Base-by-base conservation (phyloP, 2,888 invertebrate species). In the Eupithecia subfuscata region DNA sequence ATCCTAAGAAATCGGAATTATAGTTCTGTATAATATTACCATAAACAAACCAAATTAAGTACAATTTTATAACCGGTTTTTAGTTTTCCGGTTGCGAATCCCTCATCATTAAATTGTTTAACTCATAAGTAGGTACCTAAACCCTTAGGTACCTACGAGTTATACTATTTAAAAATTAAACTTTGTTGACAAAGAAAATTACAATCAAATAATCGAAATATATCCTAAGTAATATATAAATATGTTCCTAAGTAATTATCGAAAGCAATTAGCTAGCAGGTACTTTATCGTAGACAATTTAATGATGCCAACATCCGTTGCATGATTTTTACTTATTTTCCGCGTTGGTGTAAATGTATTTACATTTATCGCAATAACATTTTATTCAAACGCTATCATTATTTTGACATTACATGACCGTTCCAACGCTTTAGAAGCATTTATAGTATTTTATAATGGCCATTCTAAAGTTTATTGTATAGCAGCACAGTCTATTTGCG, bases 281-380 rank as follows among this genome's bases (percentile, higher is more conserved):
- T 60, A 60, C 18, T n/a, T n/a, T 37, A n/a, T 40, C 65, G 65
- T 67, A 67, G n/a, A 67, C 65, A n/a, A 40, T 67, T n/a, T 40
- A 67, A 67, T 67, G 65, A 37, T 18, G 18, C 12, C 14, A 12
- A 40, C 65, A 22, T 67, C 65, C 65, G 65, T 67, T 67, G 3
- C 60, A n/a, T 40, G n/a, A 37, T n/a, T n/a, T 65, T 67, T n/a
- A n/a, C n/a, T 40, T 40, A 40, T 37, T 37, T n/a, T n/a, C 37
- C 40, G 40, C 12, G 65, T 22, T 67, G 18, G 40, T 37, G 40
- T 67, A 25, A 25, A 60, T 67, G 5, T 37, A 40, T 12, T 37
- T 34, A 1, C 37, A 18, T 65, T 65, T 37, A 40, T 40, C 65
- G 22, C 12, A 40, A 67, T 18, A 40, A 16, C 40, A 60, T 56